A percentile compares a stretch with the other conserved stretches of the same genome.
Evolutionary conservation across 2,113 vertebrate species (phyloP).

Genomic region (Xiphophorus couchianus): DNA sequence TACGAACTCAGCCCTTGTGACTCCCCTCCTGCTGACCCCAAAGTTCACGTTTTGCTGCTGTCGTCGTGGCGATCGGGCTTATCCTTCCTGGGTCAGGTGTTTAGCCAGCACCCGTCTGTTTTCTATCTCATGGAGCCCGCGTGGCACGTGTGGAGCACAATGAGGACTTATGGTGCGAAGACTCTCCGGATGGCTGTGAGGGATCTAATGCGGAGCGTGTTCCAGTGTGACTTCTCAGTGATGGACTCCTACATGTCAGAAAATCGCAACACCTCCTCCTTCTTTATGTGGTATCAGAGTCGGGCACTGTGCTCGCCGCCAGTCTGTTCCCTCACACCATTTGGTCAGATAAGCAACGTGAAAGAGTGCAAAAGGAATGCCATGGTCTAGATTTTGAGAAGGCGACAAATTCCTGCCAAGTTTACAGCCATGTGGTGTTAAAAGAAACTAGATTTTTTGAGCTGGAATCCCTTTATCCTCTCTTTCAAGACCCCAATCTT

Average conservation of each 20-base stretch:
- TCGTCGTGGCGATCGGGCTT: slow-evolving; percentile 97
- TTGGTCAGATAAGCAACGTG: slow-evolving; percentile 81
- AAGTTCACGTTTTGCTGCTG: slow-evolving; percentile 90
- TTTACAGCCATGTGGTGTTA: slow-evolving; percentile 91
- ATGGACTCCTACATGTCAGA: slow-evolving; percentile 90
- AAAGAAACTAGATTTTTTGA: slow-evolving; percentile 95
- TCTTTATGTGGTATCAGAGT: slow-evolving; percentile 94
- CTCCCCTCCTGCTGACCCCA: slow-evolving; percentile 54
- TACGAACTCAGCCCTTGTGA: slow-evolving; percentile 64
- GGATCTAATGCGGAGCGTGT: slow-evolving; percentile 87
- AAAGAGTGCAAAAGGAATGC: slow-evolving; percentile 80
- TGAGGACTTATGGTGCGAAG: slow-evolving; percentile 76
- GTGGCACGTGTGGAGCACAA: slow-evolving; percentile 90
- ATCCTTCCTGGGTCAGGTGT: slow-evolving; percentile 93
- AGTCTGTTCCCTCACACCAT: slow-evolving; percentile 81
- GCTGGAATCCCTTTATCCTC: slow-evolving; percentile 90
- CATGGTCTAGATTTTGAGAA: slow-evolving; percentile 71
- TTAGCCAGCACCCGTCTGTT: slow-evolving; percentile 93
- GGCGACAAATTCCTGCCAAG: slow-evolving; percentile 82
- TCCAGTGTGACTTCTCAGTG: slow-evolving; percentile 91
- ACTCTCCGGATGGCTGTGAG: slow-evolving; percentile 88
- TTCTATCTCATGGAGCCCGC: slow-evolving; percentile 97
- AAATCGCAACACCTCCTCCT: slow-evolving; percentile 81
- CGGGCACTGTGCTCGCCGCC: slow-evolving; percentile 91
- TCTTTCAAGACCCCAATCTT: slow-evolving; percentile 87